Base-by-base conservation (phyloP, 64 coral and sea anemone genomes). In the Hydrozoanthus tunicans region DNA sequence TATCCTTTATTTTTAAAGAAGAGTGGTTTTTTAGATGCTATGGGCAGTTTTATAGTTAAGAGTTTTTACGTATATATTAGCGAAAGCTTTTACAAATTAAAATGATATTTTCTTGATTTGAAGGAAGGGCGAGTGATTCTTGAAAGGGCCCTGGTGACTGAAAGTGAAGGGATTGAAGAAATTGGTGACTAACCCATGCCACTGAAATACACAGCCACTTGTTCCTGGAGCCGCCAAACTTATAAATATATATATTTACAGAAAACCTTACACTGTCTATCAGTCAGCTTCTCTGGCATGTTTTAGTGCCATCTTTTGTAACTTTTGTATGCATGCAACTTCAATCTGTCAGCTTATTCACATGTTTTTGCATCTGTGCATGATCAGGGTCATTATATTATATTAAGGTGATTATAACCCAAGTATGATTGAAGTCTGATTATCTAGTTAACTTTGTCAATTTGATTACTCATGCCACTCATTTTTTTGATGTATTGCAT, bases 111-210 rank as follows among this genome's bases (percentile, higher is more conserved):
- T 73, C 64, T 27, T 62, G 26, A 77, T 92, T 86, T 14, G 12
- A 26, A 99, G 97, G 97, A 99, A 81, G 97, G 97, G 17, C 79
- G 94, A 75, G 97, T 99, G 32, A 99, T 99, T 89, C 89, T 99
- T 54, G 97, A 99, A 59, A 91, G 97, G 20, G 97, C 94, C 7
- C 79, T 99, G 17, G 97, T 99, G 9, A 99, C 92, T 26, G 97
- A 99, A 85, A 95, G 91, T 70, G 97, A 99, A 70, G 97, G 97
- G 13, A 96, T 99, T 70, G 92, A 92, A 92, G 97, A 99, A 90
- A 94, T 94, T 96, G 94, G 94, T 80, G 95, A 97, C n/a, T 97
- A 58, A 70, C 53, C 0, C 63, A 13, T 11, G 27, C 9, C 73
- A 57, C 51, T 6, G 14, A 58, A 14, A 70, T 13, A 79, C 57